These are phyloP conservation scores for Ptiloglossa arizonensis DNA, from an alignment of 1,140 invertebrate species.

Conservation along the genomic window DNA sequence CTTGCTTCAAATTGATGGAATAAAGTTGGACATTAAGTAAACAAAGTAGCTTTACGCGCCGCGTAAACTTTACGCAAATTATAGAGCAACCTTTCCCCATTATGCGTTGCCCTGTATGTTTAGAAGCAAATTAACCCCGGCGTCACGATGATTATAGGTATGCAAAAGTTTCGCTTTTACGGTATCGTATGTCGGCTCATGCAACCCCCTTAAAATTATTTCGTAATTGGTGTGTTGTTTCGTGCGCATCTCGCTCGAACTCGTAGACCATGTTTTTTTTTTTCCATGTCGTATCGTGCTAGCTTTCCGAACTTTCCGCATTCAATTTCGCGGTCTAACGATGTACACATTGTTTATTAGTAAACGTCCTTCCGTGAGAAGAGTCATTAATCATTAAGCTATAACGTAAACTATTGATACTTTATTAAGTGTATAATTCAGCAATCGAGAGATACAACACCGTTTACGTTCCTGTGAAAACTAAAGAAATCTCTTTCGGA, in stretches of 20 bases:
- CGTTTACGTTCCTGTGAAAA: too few species aligned
- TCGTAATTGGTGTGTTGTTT: background rate
- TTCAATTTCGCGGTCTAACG: conserved; percentile 21
- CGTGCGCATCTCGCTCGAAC: background rate
- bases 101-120: conserved; percentile 15
- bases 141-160: conserved; percentile 19
- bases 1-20: conserved; percentile 46
- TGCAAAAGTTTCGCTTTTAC: conserved; percentile 13
- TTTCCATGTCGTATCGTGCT: background rate
- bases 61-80: conserved; percentile 47
- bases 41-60: conserved; percentile 37
- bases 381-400: conserved; percentile 18
- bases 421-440: conserved; percentile 8
- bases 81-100: conserved; percentile 23
- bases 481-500: too few species aligned
- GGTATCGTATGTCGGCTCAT: conserved; percentile 20
- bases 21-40: conserved; percentile 55
- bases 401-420: conserved; percentile 4
- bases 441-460: background rate
- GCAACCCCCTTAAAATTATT: conserved; percentile 7
- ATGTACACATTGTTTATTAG: conserved; percentile 9
- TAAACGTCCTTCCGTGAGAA: background rate
- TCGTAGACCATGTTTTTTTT: background rate
- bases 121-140: conserved; percentile 26
- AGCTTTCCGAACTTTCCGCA: background rate